Conservation (phyloP, 2,888 invertebrate species). For the Harpalus rufipes region DNA sequence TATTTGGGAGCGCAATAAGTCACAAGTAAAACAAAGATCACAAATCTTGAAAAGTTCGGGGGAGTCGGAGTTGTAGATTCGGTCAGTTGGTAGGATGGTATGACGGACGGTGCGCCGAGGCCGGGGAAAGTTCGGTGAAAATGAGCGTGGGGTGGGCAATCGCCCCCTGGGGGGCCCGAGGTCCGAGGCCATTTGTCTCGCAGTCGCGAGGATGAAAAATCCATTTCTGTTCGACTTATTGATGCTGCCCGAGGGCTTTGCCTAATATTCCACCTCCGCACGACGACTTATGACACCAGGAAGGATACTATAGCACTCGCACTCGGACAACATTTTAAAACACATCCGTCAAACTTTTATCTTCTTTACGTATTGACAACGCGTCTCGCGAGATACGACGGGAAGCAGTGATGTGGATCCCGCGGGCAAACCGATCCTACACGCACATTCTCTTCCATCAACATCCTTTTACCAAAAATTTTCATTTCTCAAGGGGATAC, state of each 20-base stretch:
- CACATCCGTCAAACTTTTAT: slow-evolving; percentile 73
- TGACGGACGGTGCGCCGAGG: slow-evolving; percentile 9
- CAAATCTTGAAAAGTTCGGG: slow-evolving; percentile 1
- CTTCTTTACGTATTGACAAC: slow-evolving; percentile 16
- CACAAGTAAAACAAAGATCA: slow-evolving; percentile 6
- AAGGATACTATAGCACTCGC: slow-evolving; percentile 62
- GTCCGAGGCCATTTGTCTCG: slow-evolving; percentile 76
- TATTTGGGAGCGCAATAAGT: neutral
- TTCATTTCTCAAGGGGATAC: neutral
- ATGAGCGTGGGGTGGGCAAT: slow-evolving; percentile 70
- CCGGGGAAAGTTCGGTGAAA: slow-evolving; percentile 49
- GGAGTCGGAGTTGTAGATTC: slow-evolving; percentile 10
- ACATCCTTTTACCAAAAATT: neutral
- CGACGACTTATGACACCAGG: slow-evolving; percentile 68
- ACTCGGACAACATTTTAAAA: slow-evolving; percentile 75
- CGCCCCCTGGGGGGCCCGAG: slow-evolving; percentile 73
- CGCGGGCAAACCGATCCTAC: neutral
- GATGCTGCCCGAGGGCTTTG: slow-evolving; percentile 76
- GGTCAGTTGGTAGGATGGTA: slow-evolving; percentile 5
- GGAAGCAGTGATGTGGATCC: neutral
- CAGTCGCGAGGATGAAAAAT: slow-evolving; percentile 77
- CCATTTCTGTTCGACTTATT: slow-evolving; percentile 79
- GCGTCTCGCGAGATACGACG: neutral
- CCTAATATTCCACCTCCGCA: slow-evolving; percentile 25
- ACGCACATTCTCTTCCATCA: neutral